These are phyloP conservation scores for Aurelia aurita complex sp. Pacific DNA, from an alignment of 30 jellyfish, hydroid and myxozoan species.

Conservation along the genomic window DNA sequence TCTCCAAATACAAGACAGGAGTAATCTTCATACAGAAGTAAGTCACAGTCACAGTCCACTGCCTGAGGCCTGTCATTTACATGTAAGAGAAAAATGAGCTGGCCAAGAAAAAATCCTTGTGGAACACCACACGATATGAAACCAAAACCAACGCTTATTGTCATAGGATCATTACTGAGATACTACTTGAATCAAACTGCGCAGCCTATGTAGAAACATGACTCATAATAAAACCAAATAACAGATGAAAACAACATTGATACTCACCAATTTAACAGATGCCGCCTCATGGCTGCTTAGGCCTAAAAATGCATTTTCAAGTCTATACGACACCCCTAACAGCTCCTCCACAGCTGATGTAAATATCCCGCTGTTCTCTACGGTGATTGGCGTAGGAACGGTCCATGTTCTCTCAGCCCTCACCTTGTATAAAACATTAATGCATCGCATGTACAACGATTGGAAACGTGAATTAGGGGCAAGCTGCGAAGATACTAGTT, in stretches of 20 bases:
- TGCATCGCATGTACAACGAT: conserved; percentile 60
- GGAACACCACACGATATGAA: too few relatives aligned
- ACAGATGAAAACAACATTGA: neutral
- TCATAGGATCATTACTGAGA: too few relatives aligned
- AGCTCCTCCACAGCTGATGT: conserved; percentile 85
- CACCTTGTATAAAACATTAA: conserved; percentile 54
- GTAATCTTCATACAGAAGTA: too few relatives aligned
- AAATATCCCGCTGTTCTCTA: conserved; percentile 74
- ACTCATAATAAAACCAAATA: neutral
- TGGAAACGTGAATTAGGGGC: conserved; percentile 87
- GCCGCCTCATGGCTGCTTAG: conserved; percentile 56
- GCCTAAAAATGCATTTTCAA: conserved; percentile 78
- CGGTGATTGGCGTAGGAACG: conserved; percentile 86
- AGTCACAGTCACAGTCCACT: too few relatives aligned
- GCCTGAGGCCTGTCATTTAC: too few relatives aligned
- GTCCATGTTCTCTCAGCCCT: conserved; percentile 86
- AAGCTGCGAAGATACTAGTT: conserved; percentile 43
- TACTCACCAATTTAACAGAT: conserved; percentile 73
- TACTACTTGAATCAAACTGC: too few relatives aligned
- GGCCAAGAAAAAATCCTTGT: too few relatives aligned
- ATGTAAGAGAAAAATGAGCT: too few relatives aligned
- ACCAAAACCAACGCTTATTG: too few relatives aligned
- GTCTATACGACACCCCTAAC: conserved; percentile 65
- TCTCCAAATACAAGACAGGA: too few relatives aligned
- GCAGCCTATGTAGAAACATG: too few relatives aligned